These are phyloP conservation scores for Drosophila neonasuta DNA, from an alignment of 2,888 invertebrate genomes.

Conservation along the genomic window DNA sequence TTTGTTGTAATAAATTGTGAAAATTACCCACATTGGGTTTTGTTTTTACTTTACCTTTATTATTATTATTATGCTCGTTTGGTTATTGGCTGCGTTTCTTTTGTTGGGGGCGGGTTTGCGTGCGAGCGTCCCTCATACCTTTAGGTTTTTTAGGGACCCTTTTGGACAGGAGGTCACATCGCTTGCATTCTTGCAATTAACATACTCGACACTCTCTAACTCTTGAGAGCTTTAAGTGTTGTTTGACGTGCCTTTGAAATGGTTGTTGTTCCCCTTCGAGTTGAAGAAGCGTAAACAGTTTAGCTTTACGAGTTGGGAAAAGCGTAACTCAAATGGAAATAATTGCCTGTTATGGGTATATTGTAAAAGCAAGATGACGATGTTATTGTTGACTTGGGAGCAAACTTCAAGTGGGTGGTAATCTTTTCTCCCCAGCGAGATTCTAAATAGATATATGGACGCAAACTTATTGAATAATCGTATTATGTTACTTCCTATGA, in stretches of 20 bases:
- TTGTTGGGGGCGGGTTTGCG: conserved; percentile 46
- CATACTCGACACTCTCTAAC: conserved; percentile 63
- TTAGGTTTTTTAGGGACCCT: conserved; percentile 4
- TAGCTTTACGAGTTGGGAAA: conserved; percentile 39
- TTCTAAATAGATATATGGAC: neutral
- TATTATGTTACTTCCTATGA: neutral
- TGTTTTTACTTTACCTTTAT: conserved; percentile 33
- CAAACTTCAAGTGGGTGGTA: conserved; percentile 1
- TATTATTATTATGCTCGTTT: conserved; percentile 37
- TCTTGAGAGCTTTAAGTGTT: conserved; percentile 42
- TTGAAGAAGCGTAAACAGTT: conserved; percentile 62
- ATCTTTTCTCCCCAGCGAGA: neutral
- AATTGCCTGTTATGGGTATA: conserved; percentile 34
- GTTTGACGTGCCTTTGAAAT: conserved; percentile 61
- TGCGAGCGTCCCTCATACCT: conserved; percentile 11
- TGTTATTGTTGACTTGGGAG: conserved; percentile 12
- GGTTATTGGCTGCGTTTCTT: conserved; percentile 62
- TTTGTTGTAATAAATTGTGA: conserved; percentile 53
- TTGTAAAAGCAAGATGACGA: conserved; percentile 14
- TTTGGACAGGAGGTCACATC: conserved; percentile 55
- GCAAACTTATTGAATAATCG: neutral
- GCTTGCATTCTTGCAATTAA: conserved; percentile 65
- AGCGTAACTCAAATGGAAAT: conserved; percentile 54
- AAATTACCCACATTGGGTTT: conserved; percentile 66
- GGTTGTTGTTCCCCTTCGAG: conserved; percentile 33